These are phyloP conservation scores for Noctuana brunneofusca DNA, from an alignment of 2,888 invertebrate species.

Conservation along the genomic window DNA sequence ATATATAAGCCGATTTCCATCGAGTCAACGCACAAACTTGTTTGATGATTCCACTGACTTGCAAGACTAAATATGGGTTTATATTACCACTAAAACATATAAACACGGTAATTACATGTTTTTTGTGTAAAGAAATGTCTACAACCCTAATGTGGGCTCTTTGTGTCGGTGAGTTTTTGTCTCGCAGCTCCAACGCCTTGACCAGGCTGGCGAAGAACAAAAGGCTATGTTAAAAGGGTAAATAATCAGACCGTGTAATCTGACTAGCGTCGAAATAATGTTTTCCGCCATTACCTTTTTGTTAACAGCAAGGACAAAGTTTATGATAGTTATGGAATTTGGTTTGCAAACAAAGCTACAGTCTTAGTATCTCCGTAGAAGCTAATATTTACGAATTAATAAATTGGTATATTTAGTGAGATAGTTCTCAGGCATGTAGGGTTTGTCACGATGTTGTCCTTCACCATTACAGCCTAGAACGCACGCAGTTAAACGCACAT, in stretches of 20 bases:
- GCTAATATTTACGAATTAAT: too few species aligned
- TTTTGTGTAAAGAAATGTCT: slow-evolving; percentile 14
- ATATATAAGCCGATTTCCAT: too few species aligned
- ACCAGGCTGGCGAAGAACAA: slow-evolving; percentile 1
- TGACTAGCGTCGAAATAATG: slow-evolving; percentile 10
- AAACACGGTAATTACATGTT: background rate
- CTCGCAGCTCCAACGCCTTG: slow-evolving; percentile 4
- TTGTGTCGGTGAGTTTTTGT: slow-evolving; percentile 6
- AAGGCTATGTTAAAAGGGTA: slow-evolving; percentile 9
- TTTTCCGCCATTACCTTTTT: background rate
- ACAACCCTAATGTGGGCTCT: slow-evolving; percentile 10
- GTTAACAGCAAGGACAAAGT: background rate
- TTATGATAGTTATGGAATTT: background rate
- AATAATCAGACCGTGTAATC: slow-evolving; percentile 15
- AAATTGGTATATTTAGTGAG: too few species aligned
- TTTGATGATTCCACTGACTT: too few species aligned
- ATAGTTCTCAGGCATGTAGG: too few species aligned
- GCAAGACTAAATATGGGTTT: background rate
- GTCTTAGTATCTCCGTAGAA: too few species aligned
- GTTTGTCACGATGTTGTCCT: too few species aligned
- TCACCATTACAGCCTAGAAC: too few species aligned
- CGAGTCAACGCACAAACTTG: too few species aligned
- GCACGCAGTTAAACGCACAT: too few species aligned
- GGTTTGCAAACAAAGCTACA: too few species aligned
- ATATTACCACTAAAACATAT: background rate